Conservation (phyloP, 1,140 invertebrate species). For the Cotesia typhae region DNA sequence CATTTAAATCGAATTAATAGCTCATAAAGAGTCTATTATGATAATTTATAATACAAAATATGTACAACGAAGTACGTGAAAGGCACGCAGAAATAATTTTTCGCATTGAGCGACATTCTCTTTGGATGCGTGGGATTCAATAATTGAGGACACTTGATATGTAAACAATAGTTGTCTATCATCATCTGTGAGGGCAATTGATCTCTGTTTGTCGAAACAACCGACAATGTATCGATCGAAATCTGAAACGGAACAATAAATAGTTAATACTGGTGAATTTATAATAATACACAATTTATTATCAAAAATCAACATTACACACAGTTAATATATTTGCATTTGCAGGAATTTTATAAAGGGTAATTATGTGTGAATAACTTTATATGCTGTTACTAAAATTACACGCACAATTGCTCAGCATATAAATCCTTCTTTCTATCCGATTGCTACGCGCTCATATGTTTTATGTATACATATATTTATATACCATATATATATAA, state of each 20-base stretch:
- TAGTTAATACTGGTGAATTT: constrained; percentile 26
- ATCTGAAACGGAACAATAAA: constrained; percentile 67
- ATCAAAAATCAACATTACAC: too few species aligned
- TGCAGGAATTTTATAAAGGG: too few species aligned
- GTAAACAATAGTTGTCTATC: neutral
- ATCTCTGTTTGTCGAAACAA: constrained; percentile 80
- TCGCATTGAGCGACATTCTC: neutral
- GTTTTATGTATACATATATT: too few species aligned
- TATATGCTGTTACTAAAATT: too few species aligned
- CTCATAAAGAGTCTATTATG: too few species aligned
- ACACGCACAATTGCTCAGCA: too few species aligned
- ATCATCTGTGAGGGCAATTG: constrained; percentile 74
- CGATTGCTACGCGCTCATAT: neutral
- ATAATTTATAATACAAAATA: too few species aligned
- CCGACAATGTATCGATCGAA: constrained; percentile 86
- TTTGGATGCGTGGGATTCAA: constrained; percentile 20
- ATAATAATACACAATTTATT: constrained; percentile 8
- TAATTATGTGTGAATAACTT: neutral
- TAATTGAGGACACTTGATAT: too few species aligned
- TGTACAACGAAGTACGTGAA: neutral
- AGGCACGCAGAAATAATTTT: neutral
- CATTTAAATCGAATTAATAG: too few species aligned
- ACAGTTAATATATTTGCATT: too few species aligned
- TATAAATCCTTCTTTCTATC: neutral
- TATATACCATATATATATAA: too few species aligned